phyloP scores from a whole-genome alignment of 2,888 invertebrate genomes.

The Drosophila sordidula region DNA sequence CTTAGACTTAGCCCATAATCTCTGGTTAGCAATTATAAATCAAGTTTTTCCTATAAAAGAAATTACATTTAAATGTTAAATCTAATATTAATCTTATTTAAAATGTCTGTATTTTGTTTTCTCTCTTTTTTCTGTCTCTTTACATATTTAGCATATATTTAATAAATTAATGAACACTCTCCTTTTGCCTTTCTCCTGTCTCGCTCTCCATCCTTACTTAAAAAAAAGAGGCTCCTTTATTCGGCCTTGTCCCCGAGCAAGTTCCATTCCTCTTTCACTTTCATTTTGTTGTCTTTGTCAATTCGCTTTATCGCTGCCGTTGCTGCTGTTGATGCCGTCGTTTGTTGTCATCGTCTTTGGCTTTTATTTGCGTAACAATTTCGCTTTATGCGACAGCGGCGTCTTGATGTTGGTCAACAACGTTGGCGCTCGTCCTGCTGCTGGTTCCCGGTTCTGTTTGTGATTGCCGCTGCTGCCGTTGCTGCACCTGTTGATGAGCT shows the following conservation, averaged over 20 bases:
- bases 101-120: too few relatives aligned
- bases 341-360: conserved; percentile 52
- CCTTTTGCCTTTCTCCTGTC: too few relatives aligned
- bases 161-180: too few relatives aligned
- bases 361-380: conserved; percentile 63
- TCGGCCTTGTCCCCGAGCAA: not conserved
- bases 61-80: too few relatives aligned
- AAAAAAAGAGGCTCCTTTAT: conserved; percentile 13
- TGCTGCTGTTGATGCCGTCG: conserved; percentile 35
- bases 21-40: too few relatives aligned
- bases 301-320: conserved; percentile 53
- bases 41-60: too few relatives aligned
- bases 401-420: conserved; percentile 48
- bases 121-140: too few relatives aligned
- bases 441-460: not conserved
- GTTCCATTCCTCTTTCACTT: conserved; percentile 20
- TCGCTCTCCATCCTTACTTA: too few relatives aligned
- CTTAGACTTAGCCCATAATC: too few relatives aligned
- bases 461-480: not conserved
- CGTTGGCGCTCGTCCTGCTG: conserved; percentile 8
- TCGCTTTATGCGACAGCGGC: conserved; percentile 47
- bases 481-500: conserved; percentile 69
- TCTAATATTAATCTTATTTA: too few relatives aligned
- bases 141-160: too few relatives aligned
- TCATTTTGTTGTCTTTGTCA: conserved; percentile 59